These are phyloP conservation scores for Drosophila nigromelanica DNA, from an alignment of 1,140 invertebrate genomes.

Conservation along the genomic window DNA sequence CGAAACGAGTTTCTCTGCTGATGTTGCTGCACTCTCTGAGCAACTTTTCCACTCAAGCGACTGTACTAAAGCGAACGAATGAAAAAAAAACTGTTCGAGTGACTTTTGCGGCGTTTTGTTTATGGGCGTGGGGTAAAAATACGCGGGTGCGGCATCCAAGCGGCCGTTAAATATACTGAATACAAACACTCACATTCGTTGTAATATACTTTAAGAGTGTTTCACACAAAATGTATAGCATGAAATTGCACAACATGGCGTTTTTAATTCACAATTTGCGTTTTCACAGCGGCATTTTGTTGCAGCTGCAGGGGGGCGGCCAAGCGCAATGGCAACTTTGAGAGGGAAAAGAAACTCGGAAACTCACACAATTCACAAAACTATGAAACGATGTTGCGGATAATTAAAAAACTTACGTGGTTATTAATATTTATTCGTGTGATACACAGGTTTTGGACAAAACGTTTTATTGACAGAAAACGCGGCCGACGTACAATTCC, in stretches of 20 bases:
- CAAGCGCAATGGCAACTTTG: constrained; percentile 23
- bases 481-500: constrained; percentile 59
- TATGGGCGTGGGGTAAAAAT: constrained; percentile 69
- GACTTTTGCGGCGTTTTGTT: constrained; percentile 76
- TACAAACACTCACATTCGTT: not conserved
- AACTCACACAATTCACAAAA: not conserved
- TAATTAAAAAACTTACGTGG: constrained; percentile 46
- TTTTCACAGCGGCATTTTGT: constrained; percentile 54
- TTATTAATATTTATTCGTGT: constrained; percentile 24
- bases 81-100: constrained; percentile 59
- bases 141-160: constrained; percentile 30
- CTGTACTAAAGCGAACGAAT: constrained; percentile 78
- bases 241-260: constrained; percentile 60
- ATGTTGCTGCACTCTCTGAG: constrained; percentile 21
- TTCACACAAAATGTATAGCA: not conserved
- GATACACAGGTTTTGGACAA: constrained; percentile 41
- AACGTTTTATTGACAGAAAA: constrained; percentile 54
- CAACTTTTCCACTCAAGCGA: constrained; percentile 67
- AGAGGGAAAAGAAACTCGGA: constrained; percentile 21
- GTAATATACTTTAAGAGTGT: not conserved
- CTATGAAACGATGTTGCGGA: not conserved
- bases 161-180: constrained; percentile 6
- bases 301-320: constrained; percentile 60
- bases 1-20: constrained; percentile 50
- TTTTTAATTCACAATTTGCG: constrained; percentile 76